A percentile compares a stretch with the other conserved stretches of the same genome.
phyloP scores from a whole-genome alignment of 1,140 invertebrate genomes.

The Magallana gigas region DNA sequence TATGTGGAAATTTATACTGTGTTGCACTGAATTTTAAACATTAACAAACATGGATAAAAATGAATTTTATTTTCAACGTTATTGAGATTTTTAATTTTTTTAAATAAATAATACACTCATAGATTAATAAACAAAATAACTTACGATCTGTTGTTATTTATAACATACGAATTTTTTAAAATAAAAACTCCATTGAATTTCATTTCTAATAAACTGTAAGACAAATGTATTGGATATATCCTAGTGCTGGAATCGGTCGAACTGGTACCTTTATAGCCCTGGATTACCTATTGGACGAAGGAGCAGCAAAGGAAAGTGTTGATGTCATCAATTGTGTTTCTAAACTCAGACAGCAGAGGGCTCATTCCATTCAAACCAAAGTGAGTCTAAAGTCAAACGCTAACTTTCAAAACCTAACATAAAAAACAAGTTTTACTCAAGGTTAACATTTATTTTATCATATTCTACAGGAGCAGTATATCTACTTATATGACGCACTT shows the following conservation, averaged over 20 bases:
- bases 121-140: too few species aligned
- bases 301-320: background rate
- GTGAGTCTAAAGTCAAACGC: background rate
- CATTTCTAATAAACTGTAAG: too few species aligned
- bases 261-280: conserved; percentile 39
- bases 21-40: too few species aligned
- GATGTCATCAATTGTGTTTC: conserved; percentile 41
- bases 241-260: conserved; percentile 23
- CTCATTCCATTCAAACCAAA: conserved; percentile 9
- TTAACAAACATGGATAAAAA: too few species aligned
- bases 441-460: background rate
- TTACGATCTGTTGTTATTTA: too few species aligned
- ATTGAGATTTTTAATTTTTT: too few species aligned
- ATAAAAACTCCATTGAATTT: too few species aligned
- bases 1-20: too few species aligned
- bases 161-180: too few species aligned
- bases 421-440: background rate
- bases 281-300: conserved; percentile 36
- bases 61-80: too few species aligned
- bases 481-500: conserved; percentile 11
- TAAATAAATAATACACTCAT: too few species aligned
- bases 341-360: conserved; percentile 37
- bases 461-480: conserved; percentile 17
- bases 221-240: background rate
- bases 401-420: background rate